Conservation (phyloP, 2,888 invertebrate species). For the Tenthredo livida region DNA sequence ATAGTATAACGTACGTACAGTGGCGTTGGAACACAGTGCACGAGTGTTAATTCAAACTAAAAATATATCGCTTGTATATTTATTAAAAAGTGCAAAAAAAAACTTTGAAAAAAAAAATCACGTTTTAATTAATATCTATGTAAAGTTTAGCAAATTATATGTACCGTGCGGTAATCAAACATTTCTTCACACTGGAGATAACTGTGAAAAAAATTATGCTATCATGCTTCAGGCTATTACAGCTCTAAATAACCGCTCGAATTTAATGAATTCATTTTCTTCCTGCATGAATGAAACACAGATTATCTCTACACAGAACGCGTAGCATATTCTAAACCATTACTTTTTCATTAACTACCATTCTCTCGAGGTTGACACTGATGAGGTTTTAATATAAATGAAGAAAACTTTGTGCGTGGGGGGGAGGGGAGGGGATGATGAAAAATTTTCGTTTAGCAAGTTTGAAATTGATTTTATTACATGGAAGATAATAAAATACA, state of each 20-base stretch:
- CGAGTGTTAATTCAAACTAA: conserved; percentile 38
- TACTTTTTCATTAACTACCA: background rate
- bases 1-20: background rate
- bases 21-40: conserved; percentile 3
- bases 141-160: background rate
- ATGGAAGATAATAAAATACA: background rate
- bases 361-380: background rate
- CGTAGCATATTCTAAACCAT: conserved; percentile 5
- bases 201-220: background rate
- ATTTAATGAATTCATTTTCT: conserved; percentile 26
- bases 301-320: background rate
- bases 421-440: background rate
- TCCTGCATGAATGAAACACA: conserved; percentile 15
- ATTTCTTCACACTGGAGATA: background rate
- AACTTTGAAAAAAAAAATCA: background rate
- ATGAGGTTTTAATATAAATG: conserved; percentile 6
- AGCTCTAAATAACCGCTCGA: background rate
- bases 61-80: background rate
- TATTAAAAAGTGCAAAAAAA: background rate
- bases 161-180: background rate
- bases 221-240: background rate
- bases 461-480: background rate
- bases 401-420: background rate
- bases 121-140: background rate
- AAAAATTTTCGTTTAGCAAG: background rate